Percentiles rank a stretch among this genome's conserved stretches.
These are phyloP conservation scores for Albula glossodonta DNA, from an alignment of 2,113 vertebrate genomes.

Conservation along the genomic window DNA sequence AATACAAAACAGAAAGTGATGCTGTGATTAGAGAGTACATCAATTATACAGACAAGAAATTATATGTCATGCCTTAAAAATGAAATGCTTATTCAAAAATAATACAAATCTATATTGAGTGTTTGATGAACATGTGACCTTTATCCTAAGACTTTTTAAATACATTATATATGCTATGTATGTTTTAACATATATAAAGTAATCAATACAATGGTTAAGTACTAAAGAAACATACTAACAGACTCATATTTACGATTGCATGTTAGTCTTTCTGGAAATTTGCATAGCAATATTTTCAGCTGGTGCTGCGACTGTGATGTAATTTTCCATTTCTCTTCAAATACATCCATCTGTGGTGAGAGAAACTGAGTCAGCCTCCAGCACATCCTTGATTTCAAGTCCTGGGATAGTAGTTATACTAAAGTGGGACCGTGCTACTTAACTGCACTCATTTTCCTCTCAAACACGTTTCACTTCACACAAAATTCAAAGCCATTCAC, in stretches of 20 bases:
- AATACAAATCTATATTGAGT: too few relatives aligned
- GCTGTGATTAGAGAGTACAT: too few relatives aligned
- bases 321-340: neutral
- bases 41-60: too few relatives aligned
- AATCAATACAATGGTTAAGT: too few relatives aligned
- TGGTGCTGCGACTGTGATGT: neutral
- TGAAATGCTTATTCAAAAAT: too few relatives aligned
- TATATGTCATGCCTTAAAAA: too few relatives aligned
- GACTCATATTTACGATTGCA: neutral
- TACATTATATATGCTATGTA: too few relatives aligned
- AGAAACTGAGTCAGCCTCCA: neutral
- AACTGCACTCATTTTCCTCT: neutral
- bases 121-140: too few relatives aligned
- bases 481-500: conserved; percentile 48
- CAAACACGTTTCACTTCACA: neutral
- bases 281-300: neutral
- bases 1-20: too few relatives aligned
- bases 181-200: too few relatives aligned
- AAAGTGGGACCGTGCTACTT: neutral
- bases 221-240: too few relatives aligned
- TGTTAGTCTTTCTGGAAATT: neutral
- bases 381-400: neutral
- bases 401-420: neutral
- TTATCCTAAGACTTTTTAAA: too few relatives aligned
- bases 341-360: neutral